Base-by-base conservation (phyloP, 1,140 invertebrate genomes). In the Melanaphis sacchari region DNA sequence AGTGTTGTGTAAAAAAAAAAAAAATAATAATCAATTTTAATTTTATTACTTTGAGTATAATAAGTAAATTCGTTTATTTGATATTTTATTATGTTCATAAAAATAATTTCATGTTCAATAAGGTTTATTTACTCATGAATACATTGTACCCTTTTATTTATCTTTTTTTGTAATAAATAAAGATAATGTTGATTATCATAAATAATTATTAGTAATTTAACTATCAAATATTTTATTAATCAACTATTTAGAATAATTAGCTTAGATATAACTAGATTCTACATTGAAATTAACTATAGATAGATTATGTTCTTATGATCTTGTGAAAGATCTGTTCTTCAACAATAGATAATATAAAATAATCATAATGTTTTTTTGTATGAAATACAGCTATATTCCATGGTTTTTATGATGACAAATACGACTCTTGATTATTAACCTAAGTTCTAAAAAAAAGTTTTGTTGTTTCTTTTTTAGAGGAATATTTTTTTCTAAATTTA, bases 1-100 rank as follows among this genome's bases (percentile, higher is more conserved):
- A 95, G 94, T 94, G 66, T 38, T 54, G 26, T 54, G n/a, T 36
- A 88, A 36, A 88, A 87, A 36, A 22, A 18, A n/a, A 76, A 43
- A 1, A 85, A 31, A 31, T n/a, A 31, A 85, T 85, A 24, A 76
- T 66, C 31, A 31, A n/a, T 66, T n/a, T 66, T 31, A 9, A 66
- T 66, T 31, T 66, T 31, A 59, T n/a, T n/a, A n/a, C n/a, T 76
- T 76, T 15, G 36, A 76, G 31, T 15, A n/a, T 76, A 66, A 66
- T n/a, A n/a, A n/a, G 31, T 76, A n/a, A 76, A 36, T n/a, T 5
- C 0, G 36, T n/a, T 76, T 36, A n/a, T n/a, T 76, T n/a, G 36
- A n/a, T 76, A 76, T 66, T 31, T 66, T 76, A n/a, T n/a, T 76
- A 15, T n/a, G 15, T 1, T 76, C 22, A 66, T 66, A 18, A 5